Evolutionary conservation across 2,888 invertebrate species (phyloP), one percentile per base, ranked within the genome.

Genomic region (Tipula unca): DNA sequence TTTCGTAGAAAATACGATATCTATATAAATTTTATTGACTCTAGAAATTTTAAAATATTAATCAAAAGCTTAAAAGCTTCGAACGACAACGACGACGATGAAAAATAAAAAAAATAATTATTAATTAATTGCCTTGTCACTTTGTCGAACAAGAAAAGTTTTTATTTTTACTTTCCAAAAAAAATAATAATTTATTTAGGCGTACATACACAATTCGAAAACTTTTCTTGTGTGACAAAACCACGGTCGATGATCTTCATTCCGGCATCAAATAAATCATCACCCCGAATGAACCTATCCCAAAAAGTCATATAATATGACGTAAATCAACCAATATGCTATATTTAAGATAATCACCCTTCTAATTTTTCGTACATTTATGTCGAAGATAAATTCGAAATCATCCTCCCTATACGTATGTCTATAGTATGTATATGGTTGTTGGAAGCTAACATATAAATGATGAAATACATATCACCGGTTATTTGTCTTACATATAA

Each of bases 1-100:
- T 69, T 69, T 69, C 69, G 25, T 25, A 25, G 69, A 69, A 69
- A 32, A 32, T 25, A 20, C 25, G 69, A 69, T 69, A 25, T 69
- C 69, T 69, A 10, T 69, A 25, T 69, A 69, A 69, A 25, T 25
- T 69, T 69, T 69, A 69, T 69, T 69, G 69, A 69, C 69, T 69
- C 25, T 25, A 69, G 69, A 20, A 10, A 69, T 69, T 69, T 69
- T 25, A 69, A 69, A 69, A 69, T 69, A 69, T 69, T 69, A 69
- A 69, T 69, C 69, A 69, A 69, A 69, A 69, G 69, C 69, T 69
- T 69, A 69, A 69, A 69, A 69, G 69, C 69, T 69, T 69, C 69
- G 10, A 25, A 69, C 69, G 10, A 69, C 6, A 10, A 69, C 10
- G 69, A 69, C 32, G 32, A 32, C 32, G 32, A 32, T 32, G 32